These are phyloP conservation scores for Anoplophora glabripennis DNA, from an alignment of 1,140 invertebrate species.

Conservation along the genomic window DNA sequence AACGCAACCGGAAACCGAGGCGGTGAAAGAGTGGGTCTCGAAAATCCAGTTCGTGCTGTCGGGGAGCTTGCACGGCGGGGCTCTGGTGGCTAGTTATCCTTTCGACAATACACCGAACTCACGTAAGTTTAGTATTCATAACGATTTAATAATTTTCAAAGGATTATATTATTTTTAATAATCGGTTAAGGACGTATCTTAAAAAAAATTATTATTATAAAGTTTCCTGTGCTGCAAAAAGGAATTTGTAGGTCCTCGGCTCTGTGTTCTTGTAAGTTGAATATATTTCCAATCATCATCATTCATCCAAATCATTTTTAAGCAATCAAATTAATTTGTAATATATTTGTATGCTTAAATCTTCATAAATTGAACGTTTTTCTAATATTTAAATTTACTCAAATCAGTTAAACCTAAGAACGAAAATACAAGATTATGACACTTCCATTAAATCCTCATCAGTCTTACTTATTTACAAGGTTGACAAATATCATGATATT, in stretches of 20 bases:
- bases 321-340: too few species aligned
- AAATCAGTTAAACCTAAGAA: too few species aligned
- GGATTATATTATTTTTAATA: background rate
- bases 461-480: too few species aligned
- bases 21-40: constrained; percentile 90
- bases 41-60: constrained; percentile 91
- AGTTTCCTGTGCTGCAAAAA: constrained; percentile 49
- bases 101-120: constrained; percentile 89
- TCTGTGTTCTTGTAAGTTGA: constrained; percentile 71
- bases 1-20: constrained; percentile 88
- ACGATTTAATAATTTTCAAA: background rate
- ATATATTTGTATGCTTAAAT: too few species aligned
- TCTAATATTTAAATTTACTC: too few species aligned
- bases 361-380: too few species aligned
- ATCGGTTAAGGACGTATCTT: constrained; percentile 6
- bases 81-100: constrained; percentile 88
- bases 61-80: constrained; percentile 87
- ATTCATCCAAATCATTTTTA: too few species aligned
- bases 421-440: too few species aligned
- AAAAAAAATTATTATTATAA: constrained; percentile 31
- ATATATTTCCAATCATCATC: background rate
- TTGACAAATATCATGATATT: too few species aligned
- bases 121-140: constrained; percentile 64
- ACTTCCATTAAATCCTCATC: too few species aligned
- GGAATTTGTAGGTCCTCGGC: constrained; percentile 81